Evolutionary conservation across 2,113 vertebrate genomes (phyloP).

Genomic region (Labeo rohita): DNA sequence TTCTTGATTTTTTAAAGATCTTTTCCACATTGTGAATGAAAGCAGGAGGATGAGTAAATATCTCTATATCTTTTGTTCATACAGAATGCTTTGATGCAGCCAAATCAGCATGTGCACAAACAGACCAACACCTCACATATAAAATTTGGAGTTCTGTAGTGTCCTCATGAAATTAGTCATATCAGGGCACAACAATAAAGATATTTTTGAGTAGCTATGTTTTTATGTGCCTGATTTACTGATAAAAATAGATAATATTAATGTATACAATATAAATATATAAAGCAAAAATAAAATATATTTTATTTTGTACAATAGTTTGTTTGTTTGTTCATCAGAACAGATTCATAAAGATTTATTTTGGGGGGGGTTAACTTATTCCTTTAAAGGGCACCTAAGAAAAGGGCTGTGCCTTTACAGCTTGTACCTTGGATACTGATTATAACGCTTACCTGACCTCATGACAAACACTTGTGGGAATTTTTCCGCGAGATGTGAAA

Average conservation of each 20-base stretch:
- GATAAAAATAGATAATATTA: neutral
- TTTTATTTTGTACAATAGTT: no score
- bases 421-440: no score
- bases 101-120: neutral
- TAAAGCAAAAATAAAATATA: neutral
- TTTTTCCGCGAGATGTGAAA: no score
- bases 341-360: no score
- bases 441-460: no score
- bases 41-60: neutral
- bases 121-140: neutral
- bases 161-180: neutral
- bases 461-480: no score
- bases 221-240: neutral
- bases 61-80: neutral
- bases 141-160: neutral
- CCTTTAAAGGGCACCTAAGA: no score
- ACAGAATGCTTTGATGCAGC: neutral
- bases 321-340: no score
- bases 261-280: neutral
- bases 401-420: no score
- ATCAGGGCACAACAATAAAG: neutral
- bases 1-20: no score
- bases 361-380: no score
- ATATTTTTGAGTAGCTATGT: neutral
- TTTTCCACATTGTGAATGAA: neutral